Base-by-base conservation (phyloP, 2,888 invertebrate species). In the Chamaedrilus cognettii region DNA sequence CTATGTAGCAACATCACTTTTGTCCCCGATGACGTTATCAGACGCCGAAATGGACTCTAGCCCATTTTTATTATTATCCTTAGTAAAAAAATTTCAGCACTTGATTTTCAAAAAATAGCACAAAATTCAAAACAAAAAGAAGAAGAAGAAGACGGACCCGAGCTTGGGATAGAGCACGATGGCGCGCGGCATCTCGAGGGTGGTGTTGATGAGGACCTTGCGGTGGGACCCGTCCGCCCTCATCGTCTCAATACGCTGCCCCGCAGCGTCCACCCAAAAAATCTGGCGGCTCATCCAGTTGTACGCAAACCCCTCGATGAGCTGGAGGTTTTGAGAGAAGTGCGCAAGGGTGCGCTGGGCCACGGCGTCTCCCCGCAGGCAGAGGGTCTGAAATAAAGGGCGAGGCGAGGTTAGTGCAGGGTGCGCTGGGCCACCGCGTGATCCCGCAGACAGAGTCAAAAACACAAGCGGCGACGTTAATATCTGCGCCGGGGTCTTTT, bases 221-320 rank as follows among this genome's bases (percentile, higher is more conserved):
- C 94, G 85, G 90, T 92, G 91, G 77, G 90, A 86, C 0, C 90
- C 90, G 65, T 89, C 87, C 0, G 90, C 91, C 63, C 90, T 86
- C 2, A 94, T 90, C 0, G 93, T 89, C 83, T 94, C 92, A 68
- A 95, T 93, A 78, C 89, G 90, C 75, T 89, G 88, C 50, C 89
- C 86, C 0, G 92, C 92, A 4, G 64, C 64, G 78, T 95, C 94
- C 0, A 94, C 92, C 81, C 94, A 94, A 84, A 93, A 96, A 23
- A 96, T 82, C 66, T 91, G 90, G 68, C 91, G 89, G 0, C 92
- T 91, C 19, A 93, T 89, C 93, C 93, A 95, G 83, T 96, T 95
- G 61, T 90, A 88, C 0, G 93, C 91, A 89, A 95, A 90, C 1
- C 93, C 93, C 83, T 94, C 94, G 50, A 95, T 90, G 5, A 92